Evolutionary conservation across 2,888 invertebrate species (phyloP).

Genomic region (Agrilus biguttatus): DNA sequence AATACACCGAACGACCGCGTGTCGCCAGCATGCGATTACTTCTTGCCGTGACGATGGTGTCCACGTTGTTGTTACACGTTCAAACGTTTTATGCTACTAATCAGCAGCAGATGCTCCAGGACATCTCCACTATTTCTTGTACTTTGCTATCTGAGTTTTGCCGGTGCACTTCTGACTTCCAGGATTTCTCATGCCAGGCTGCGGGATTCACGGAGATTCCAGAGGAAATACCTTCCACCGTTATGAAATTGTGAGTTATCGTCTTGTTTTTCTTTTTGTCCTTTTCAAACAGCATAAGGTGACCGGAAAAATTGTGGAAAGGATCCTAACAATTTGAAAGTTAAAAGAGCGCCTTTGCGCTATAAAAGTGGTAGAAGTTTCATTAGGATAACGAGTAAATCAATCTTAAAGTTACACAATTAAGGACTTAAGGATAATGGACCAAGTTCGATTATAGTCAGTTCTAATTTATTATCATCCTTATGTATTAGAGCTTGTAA

Average conservation of each 20-base stretch:
- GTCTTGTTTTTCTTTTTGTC: slow-evolving; percentile 2
- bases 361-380: not conserved
- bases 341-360: not conserved
- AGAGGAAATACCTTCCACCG: slow-evolving; percentile 15
- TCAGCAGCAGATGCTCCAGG: slow-evolving; percentile 10
- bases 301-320: not conserved
- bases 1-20: slow-evolving; percentile 2
- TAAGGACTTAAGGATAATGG: too few relatives aligned
- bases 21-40: slow-evolving; percentile 19
- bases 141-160: slow-evolving; percentile 17
- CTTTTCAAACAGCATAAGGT: not conserved
- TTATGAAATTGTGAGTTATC: slow-evolving; percentile 22
- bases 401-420: not conserved
- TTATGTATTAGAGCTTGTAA: too few relatives aligned
- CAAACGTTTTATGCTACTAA: slow-evolving; percentile 4
- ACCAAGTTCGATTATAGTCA: too few relatives aligned
- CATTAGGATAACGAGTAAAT: not conserved
- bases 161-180: slow-evolving; percentile 18
- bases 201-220: slow-evolving; percentile 21
- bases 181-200: slow-evolving; percentile 20
- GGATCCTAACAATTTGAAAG: not conserved
- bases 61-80: slow-evolving; percentile 12
- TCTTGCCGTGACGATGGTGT: slow-evolving; percentile 18
- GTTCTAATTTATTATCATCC: too few relatives aligned
- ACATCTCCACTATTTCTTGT: slow-evolving; percentile 9